Evolutionary conservation across 2,888 invertebrate species (phyloP).

Genomic region (Lepas anatifera): DNA sequence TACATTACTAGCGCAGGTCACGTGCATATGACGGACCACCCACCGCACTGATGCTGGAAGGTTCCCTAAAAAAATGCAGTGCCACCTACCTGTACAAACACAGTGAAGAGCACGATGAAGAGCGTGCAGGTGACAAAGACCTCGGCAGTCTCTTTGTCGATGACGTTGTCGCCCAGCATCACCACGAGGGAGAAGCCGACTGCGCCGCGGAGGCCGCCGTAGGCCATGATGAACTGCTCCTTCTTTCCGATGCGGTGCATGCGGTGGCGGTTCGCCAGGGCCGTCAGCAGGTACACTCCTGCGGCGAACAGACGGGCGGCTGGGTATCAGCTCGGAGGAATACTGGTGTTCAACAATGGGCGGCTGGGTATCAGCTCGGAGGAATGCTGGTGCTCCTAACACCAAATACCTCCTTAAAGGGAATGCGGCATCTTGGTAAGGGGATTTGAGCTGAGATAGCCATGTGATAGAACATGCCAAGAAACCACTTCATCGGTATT

Average conservation of each 20-base stretch:
- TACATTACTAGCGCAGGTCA: too few species aligned
- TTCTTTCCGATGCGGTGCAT: slow-evolving; percentile 36
- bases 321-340: too few species aligned
- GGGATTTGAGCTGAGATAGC: too few species aligned
- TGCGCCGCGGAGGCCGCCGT: slow-evolving; percentile 44
- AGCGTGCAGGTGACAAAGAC: slow-evolving; percentile 36
- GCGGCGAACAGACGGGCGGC: slow-evolving; percentile 24
- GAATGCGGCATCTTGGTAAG: too few species aligned
- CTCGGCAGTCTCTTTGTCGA: slow-evolving; percentile 28
- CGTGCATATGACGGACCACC: too few species aligned
- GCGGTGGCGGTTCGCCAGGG: slow-evolving; percentile 35
- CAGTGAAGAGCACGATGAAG: slow-evolving; percentile 36
- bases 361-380: too few species aligned
- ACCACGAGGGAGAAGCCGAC: slow-evolving; percentile 44
- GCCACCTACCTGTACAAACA: slow-evolving; percentile 34
- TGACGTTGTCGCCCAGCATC: slow-evolving; percentile 33
- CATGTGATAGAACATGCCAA: too few species aligned
- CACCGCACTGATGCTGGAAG: too few species aligned
- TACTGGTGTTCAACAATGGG: too few species aligned
- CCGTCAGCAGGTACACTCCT: slow-evolving; percentile 40
- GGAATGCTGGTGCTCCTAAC: too few species aligned
- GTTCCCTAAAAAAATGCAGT: neutral
- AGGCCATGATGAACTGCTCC: slow-evolving; percentile 44
- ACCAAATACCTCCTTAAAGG: too few species aligned
- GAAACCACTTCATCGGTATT: too few species aligned